Conservation (phyloP, 2,888 invertebrate species). For the Perdita meconis region DNA sequence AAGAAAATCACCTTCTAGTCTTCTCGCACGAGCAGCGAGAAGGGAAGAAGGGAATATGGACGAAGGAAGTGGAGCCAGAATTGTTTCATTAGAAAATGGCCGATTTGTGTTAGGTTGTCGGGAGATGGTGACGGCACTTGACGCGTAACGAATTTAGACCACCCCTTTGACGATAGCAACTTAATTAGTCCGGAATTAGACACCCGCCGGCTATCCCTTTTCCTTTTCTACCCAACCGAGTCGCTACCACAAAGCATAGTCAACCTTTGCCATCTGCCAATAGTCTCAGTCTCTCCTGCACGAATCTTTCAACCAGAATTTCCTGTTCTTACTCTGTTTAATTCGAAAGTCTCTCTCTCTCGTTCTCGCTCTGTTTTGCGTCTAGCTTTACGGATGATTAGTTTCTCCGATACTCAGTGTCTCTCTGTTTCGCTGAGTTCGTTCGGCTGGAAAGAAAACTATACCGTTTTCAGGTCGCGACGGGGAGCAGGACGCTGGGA, state of each 20-base stretch:
- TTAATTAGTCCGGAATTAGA: conserved; percentile 77
- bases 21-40: neutral
- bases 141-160: conserved; percentile 76
- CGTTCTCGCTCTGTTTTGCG: neutral
- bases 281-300: neutral
- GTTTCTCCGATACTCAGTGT: too few species aligned
- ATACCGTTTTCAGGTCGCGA: too few species aligned
- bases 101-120: conserved; percentile 50
- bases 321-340: neutral
- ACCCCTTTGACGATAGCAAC: conserved; percentile 76
- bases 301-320: neutral
- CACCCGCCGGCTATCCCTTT: conserved; percentile 51
- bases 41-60: neutral
- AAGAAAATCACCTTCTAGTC: too few species aligned
- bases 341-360: neutral
- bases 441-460: too few species aligned
- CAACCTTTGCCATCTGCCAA: neutral
- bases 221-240: conserved; percentile 27
- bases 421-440: too few species aligned
- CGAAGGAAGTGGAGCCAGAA: neutral
- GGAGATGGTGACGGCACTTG: conserved; percentile 55
- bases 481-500: too few species aligned
- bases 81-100: conserved; percentile 46
- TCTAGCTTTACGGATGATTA: too few species aligned
- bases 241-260: conserved; percentile 15